phyloP scores from a whole-genome alignment of 2,888 invertebrate genomes.

The Diaprepes abbreviatus region DNA sequence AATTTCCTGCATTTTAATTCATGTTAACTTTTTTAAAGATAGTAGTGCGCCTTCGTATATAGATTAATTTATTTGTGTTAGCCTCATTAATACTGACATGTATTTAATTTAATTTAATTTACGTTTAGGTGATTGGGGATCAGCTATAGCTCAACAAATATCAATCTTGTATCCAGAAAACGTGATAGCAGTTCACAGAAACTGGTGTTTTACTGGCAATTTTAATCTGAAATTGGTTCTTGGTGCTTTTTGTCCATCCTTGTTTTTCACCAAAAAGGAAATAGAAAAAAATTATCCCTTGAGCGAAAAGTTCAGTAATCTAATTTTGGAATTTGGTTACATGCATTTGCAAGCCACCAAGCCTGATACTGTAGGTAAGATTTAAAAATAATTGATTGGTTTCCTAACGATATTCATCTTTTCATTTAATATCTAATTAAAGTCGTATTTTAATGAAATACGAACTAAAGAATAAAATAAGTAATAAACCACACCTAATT shows the following conservation, averaged over 20 bases:
- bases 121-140: constrained; percentile 90
- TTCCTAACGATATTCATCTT: no score
- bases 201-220: constrained; percentile 68
- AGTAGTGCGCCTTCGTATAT: no score
- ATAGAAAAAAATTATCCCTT: constrained; percentile 71
- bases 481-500: no score
- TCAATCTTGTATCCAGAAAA: constrained; percentile 75
- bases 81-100: no score
- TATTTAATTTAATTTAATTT: constrained; percentile 80
- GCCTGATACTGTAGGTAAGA: constrained; percentile 88
- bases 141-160: constrained; percentile 73
- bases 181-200: constrained; percentile 69
- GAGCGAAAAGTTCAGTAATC: constrained; percentile 62
- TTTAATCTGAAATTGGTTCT: constrained; percentile 65
- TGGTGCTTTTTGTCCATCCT: constrained; percentile 71
- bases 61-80: no score
- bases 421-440: no score
- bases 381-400: no score
- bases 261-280: constrained; percentile 72
- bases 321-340: constrained; percentile 73
- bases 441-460: no score
- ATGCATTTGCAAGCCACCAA: constrained; percentile 89
- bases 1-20: no score
- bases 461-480: no score
- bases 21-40: no score